Evolutionary conservation across 23 tunicate species (phyloP), one percentile per base, ranked within the genome.

Genomic region (Trididemnum clinides): DNA sequence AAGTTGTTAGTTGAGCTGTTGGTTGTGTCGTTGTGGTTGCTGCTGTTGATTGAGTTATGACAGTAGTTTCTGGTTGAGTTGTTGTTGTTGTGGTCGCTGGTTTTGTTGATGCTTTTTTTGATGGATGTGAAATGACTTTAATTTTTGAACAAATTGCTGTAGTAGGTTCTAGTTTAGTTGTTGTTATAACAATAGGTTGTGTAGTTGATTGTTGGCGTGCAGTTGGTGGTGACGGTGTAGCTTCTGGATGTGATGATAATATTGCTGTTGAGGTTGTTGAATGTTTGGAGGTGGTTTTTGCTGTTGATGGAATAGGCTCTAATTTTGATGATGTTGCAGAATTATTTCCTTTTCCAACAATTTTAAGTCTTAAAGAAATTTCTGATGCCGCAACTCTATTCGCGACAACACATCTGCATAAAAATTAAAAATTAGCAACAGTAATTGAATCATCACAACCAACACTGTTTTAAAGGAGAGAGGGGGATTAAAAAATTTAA

Each of bases 401-500:
- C 18, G 78, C 90, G 1, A 78, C 90, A 31, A 86, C 33, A 37
- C 82, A 86, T 64, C 90, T 86, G 65, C 4, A 34, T 28, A 29
- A 22, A 36, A 74, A 20, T 5, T 64, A 29, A 7, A n/a, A n/a
- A n/a, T n/a, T n/a, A n/a, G n/a, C n/a, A n/a, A n/a, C n/a, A n/a
- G n/a, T n/a, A n/a, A n/a, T n/a, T n/a, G n/a, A n/a, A n/a, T n/a
- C n/a, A n/a, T n/a, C n/a, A n/a, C n/a, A n/a, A n/a, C n/a, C n/a
- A n/a, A n/a, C n/a, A n/a, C n/a, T n/a, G n/a, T n/a, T n/a, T n/a
- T n/a, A n/a, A n/a, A n/a, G n/a, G n/a, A n/a, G n/a, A n/a, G n/a
- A n/a, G n/a, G n/a, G n/a, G n/a, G n/a, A n/a, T n/a, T n/a, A n/a
- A n/a, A n/a, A n/a, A n/a, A n/a, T n/a, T n/a, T n/a, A n/a, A n/a